Conservation (phyloP, 2,113 vertebrate genomes). For the Psittacula cyanocephala region DNA sequence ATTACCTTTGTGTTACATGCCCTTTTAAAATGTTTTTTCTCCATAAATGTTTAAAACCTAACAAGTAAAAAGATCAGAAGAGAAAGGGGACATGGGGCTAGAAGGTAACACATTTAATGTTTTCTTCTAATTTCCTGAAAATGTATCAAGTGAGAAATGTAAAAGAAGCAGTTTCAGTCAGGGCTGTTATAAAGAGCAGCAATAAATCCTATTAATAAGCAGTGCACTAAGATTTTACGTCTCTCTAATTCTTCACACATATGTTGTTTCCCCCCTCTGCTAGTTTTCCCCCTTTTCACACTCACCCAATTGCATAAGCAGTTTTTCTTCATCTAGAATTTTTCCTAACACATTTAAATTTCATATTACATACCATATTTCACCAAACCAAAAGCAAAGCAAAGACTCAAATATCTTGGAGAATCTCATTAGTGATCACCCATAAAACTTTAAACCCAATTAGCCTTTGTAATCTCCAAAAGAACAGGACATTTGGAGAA, state of each 20-base stretch:
- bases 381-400: neutral
- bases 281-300: neutral
- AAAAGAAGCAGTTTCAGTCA: neutral
- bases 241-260: neutral
- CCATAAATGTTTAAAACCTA: constrained; percentile 57
- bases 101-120: neutral
- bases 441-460: neutral
- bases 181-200: neutral
- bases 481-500: neutral
- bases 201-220: constrained; percentile 57
- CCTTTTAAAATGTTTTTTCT: constrained; percentile 39
- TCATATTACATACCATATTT: neutral
- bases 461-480: neutral
- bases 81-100: neutral
- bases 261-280: neutral
- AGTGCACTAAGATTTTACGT: neutral
- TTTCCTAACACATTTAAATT: neutral
- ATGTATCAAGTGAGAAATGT: neutral
- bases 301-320: neutral
- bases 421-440: neutral
- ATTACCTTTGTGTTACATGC: constrained; percentile 57
- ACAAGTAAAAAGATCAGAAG: constrained; percentile 12
- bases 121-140: constrained; percentile 8
- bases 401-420: neutral
- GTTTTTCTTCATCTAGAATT: neutral